Evolutionary conservation across 2,797 vertebrate species (phyloP).

Genomic region (Acanthornis magna): DNA sequence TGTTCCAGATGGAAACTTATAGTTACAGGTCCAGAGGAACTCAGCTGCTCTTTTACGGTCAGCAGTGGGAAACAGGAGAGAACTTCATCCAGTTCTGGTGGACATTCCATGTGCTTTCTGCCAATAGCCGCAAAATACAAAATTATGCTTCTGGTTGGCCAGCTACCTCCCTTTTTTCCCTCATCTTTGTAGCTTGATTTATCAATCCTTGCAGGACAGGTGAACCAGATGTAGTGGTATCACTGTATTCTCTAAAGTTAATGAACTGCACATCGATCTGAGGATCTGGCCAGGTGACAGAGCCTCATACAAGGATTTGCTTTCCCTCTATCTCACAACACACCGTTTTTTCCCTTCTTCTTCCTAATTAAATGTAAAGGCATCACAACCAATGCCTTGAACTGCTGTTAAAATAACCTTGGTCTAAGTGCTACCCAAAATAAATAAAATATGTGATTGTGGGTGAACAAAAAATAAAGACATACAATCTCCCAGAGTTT

Average conservation of each 20-base stretch:
- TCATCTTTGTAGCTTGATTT: not conserved
- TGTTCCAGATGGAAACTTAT: not conserved
- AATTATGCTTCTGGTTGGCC: not conserved
- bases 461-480: not conserved
- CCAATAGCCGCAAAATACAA: not conserved
- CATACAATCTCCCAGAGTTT: not conserved
- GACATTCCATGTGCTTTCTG: not conserved
- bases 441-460: not conserved
- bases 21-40: not conserved
- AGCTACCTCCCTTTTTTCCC: not conserved
- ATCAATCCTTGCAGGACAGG: not conserved
- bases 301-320: not conserved
- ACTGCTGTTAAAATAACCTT: not conserved
- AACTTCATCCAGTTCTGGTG: not conserved
- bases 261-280: not conserved
- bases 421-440: not conserved
- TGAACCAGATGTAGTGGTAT: not conserved
- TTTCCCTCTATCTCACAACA: not conserved
- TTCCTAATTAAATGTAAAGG: not conserved
- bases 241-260: not conserved
- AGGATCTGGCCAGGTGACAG: not conserved
- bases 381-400: not conserved
- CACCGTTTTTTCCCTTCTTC: not conserved
- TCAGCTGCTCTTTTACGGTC: not conserved
- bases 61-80: not conserved